phyloP scores from a whole-genome alignment of 2,113 vertebrate species.

The Heterotilapia buettikoferi region DNA sequence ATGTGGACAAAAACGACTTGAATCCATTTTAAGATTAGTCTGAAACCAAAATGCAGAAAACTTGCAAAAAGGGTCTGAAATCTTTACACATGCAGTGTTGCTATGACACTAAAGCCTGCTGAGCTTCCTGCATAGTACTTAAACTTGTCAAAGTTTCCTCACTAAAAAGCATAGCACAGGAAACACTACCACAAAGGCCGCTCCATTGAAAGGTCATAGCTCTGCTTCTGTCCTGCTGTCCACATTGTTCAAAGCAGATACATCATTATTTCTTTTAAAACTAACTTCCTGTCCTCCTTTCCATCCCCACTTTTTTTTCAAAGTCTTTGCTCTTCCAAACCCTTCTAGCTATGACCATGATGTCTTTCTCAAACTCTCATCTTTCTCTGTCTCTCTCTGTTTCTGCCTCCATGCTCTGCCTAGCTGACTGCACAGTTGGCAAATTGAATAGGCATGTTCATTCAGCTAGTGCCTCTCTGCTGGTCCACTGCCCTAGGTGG shows the following conservation, averaged over 20 bases:
- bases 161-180: neutral
- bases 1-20: neutral
- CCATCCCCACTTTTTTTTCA: neutral
- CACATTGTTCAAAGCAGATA: neutral
- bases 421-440: slow-evolving; percentile 30
- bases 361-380: slow-evolving; percentile 42
- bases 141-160: neutral
- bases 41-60: neutral
- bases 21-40: neutral
- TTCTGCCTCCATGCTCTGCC: slow-evolving; percentile 21
- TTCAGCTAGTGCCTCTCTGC: slow-evolving; percentile 30
- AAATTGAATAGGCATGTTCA: slow-evolving; percentile 33
- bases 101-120: neutral
- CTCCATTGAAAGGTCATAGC: slow-evolving; percentile 3
- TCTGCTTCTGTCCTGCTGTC: neutral
- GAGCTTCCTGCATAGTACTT: neutral
- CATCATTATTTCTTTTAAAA: slow-evolving; percentile 23
- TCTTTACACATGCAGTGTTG: neutral
- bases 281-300: neutral
- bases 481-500: slow-evolving; percentile 51
- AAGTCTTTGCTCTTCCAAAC: slow-evolving; percentile 9
- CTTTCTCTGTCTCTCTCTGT: neutral
- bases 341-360: slow-evolving; percentile 30
- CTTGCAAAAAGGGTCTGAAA: neutral
- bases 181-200: neutral